Percentiles rank a stretch among this genome's conserved stretches.
Conservation (phyloP, 2,888 invertebrate genomes). For the Macrosoma leucophasiata region DNA sequence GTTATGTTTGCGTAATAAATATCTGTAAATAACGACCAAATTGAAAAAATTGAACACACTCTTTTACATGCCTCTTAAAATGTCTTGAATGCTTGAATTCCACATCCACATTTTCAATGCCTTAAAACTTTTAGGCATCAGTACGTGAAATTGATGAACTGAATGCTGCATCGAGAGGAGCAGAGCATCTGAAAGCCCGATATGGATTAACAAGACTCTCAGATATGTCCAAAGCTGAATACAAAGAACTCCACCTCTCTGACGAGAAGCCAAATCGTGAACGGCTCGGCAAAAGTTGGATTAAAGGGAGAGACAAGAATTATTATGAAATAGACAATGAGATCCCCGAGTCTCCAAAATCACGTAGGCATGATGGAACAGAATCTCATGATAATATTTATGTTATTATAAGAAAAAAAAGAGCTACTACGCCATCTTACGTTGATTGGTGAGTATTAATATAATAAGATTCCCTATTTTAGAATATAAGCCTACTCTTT, state of each 20-base stretch:
- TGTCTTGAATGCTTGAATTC: no score
- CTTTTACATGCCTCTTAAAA: no score
- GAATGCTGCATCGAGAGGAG: conserved; percentile 54
- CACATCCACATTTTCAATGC: no score
- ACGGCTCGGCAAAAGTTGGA: conserved; percentile 42
- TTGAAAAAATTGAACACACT: no score
- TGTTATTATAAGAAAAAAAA: conserved; percentile 41
- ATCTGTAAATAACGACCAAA: no score
- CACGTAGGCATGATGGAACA: conserved; percentile 20
- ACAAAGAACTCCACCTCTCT: conserved; percentile 62
- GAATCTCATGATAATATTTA: conserved; percentile 34
- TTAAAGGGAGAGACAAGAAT: conserved; percentile 33
- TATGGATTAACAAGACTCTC: conserved; percentile 78
- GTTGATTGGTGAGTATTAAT: conserved; percentile 72
- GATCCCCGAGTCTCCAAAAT: no score
- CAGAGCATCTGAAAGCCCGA: conserved; percentile 54
- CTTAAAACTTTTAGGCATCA: conserved; percentile 64
- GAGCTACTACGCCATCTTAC: conserved; percentile 57
- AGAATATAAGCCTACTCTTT: no score
- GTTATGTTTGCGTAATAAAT: no score
- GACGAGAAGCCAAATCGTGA: conserved; percentile 41
- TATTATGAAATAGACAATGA: conserved; percentile 19
- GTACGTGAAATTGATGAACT: conserved; percentile 63
- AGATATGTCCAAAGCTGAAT: conserved; percentile 78
- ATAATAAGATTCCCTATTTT: no score